Evolutionary conservation across 2,113 vertebrate genomes (phyloP).

Genomic region (Leptobrachium ailaonicum): DNA sequence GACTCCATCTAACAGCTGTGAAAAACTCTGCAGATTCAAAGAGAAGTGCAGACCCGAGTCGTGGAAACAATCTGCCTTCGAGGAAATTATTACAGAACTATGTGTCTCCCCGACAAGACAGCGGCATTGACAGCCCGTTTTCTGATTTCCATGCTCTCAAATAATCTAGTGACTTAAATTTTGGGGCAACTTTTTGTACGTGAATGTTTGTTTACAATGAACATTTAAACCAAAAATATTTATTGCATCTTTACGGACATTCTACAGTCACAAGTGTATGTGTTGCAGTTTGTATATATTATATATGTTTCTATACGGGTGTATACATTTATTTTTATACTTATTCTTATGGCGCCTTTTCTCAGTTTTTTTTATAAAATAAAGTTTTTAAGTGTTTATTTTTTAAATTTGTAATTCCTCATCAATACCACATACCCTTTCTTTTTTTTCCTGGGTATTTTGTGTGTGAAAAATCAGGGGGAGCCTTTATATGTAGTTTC

Average conservation of each 20-base stretch:
- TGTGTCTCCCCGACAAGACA: constrained; percentile 71
- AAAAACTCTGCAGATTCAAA: not conserved
- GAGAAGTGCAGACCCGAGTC: constrained; percentile 28
- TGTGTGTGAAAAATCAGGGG: no score
- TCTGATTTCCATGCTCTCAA: constrained; percentile 47
- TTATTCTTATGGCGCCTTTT: constrained; percentile 6
- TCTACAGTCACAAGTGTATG: not conserved
- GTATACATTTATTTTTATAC: constrained; percentile 66
- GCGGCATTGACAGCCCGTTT: constrained; percentile 76
- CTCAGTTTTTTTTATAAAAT: constrained; percentile 24
- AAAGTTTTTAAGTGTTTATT: not conserved
- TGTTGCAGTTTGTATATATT: constrained; percentile 37
- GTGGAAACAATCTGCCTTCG: constrained; percentile 49
- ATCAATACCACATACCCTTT: no score
- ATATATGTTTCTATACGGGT: constrained; percentile 16
- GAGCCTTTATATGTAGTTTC: no score
- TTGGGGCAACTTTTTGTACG: no score
- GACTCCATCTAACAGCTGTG: constrained; percentile 28
- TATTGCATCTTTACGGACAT: no score
- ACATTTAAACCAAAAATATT: no score
- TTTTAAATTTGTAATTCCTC: no score
- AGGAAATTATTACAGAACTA: constrained; percentile 51
- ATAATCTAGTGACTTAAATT: not conserved
- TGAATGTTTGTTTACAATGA: no score
- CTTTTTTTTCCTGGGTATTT: no score